Conservation (phyloP, 2,797 vertebrate genomes). For the Ibycter americanus region DNA sequence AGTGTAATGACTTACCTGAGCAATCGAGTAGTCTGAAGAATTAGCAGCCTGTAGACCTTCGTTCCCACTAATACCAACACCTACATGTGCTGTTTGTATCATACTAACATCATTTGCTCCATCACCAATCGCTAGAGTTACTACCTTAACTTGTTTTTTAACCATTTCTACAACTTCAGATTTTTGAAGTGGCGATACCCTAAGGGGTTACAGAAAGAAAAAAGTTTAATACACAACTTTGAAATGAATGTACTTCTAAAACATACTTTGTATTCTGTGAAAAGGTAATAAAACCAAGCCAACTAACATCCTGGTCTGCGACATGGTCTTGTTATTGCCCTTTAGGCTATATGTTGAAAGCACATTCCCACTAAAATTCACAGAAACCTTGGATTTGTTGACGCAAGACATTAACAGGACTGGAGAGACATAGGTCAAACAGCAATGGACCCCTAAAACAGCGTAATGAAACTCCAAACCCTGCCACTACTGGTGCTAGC, state of each 20-base stretch:
- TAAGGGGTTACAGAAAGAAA: slow-evolving; percentile 51
- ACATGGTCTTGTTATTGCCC: neutral
- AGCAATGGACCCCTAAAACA: neutral
- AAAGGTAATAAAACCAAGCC: neutral
- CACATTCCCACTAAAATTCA: neutral
- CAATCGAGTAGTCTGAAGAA: slow-evolving; percentile 98
- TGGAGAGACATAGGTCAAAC: neutral
- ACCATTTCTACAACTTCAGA: slow-evolving; percentile 99
- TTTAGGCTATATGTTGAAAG: neutral
- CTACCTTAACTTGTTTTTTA: slow-evolving; percentile 96
- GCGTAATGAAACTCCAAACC: neutral
- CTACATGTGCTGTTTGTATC: slow-evolving; percentile 98
- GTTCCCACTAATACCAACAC: slow-evolving; percentile 97
- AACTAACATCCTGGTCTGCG: neutral
- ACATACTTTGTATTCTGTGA: neutral
- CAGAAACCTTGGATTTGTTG: neutral
- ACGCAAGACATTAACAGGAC: neutral
- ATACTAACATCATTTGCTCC: slow-evolving; percentile 99
- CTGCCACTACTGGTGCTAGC: neutral
- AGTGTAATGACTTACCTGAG: slow-evolving; percentile 82
- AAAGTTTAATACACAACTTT: neutral
- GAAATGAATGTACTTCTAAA: neutral
- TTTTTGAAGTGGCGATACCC: slow-evolving; percentile 99
- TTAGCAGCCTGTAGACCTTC: slow-evolving; percentile 98
- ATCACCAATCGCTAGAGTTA: slow-evolving; percentile 95